Base-by-base conservation (phyloP, 2,113 vertebrate species). In the Thymallus thymallus region DNA sequence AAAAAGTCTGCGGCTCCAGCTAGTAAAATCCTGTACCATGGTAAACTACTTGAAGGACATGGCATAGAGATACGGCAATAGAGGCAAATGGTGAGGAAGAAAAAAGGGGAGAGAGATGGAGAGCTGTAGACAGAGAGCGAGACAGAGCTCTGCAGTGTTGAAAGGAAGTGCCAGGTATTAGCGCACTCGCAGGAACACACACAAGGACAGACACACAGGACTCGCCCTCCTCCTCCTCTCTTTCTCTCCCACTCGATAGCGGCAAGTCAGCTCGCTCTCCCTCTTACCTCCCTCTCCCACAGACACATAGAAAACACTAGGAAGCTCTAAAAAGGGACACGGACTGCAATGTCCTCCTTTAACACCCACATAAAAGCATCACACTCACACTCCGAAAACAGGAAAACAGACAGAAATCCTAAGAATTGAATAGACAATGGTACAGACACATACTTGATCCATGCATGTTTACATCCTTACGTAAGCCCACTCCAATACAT, bases 71-170 rank as follows among this genome's bases (percentile, higher is more conserved):
- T 20, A n/a, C 6, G 63, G 12, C 35, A 46, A n/a, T 46, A 4
- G 20, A 51, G 48, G 16, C 16, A 51, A 51, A 18, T 51, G 0
- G 18, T 51, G 51, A 20, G 20, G 22, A 30, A 63, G 45, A 18
- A 3, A 32, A 35, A 66, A 30, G n/a, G 35, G 13, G 23, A 68
- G 4, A 51, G 48, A 64, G 13, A 64, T 18, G 13, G 41, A 61
- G 32, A 35, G 68, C 51, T 26, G 68, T 48, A 48, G 48, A 67
- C n/a, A 68, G 75, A 77, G 72, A 58, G 65, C 29, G 45, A n/a
- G n/a, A n/a, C n/a, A n/a, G n/a, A 56, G 73, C 46, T 83, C 81
- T 77, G 81, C 77, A 76, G 69, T 74, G 74, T 26, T 46, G 74
- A 76, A 66, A 64, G 63, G 41, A 58, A 74, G 74, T 60, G 71